Conservation (phyloP, 1,140 invertebrate species). For the Pogonomyrmex californicus region DNA sequence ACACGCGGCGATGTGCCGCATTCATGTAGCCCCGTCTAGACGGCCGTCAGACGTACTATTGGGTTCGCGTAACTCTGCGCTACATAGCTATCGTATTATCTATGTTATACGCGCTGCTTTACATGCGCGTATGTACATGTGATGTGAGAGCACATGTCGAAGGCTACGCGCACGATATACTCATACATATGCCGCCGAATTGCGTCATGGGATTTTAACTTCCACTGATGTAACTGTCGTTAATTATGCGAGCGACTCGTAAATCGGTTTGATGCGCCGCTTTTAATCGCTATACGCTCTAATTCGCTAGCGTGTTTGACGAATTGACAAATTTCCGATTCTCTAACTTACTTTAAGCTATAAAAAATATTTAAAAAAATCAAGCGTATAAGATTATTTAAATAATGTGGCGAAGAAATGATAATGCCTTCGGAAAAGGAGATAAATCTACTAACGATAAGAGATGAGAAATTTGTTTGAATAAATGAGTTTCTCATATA, state of each 20-base stretch:
- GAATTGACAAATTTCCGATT: neutral
- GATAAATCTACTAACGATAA: neutral
- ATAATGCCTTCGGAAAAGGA: neutral
- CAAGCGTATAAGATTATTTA: neutral
- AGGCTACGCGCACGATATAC: neutral
- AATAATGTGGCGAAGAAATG: neutral
- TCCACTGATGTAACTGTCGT: constrained; percentile 80
- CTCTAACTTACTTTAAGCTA: neutral
- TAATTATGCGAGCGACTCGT: constrained; percentile 79
- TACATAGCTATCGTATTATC: constrained; percentile 79
- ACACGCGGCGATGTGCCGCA: constrained; percentile 62
- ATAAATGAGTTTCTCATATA: neutral
- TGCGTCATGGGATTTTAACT: constrained; percentile 71
- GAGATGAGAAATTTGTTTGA: neutral
- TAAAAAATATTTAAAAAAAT: neutral
- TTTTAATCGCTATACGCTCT: constrained; percentile 61
- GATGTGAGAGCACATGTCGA: neutral
- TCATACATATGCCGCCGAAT: constrained; percentile 4
- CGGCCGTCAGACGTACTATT: constrained; percentile 85
- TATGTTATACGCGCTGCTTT: constrained; percentile 47
- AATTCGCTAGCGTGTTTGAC: constrained; percentile 22
- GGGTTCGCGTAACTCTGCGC: constrained; percentile 82
- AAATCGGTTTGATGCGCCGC: constrained; percentile 76
- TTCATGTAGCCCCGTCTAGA: constrained; percentile 83
- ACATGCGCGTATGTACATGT: constrained; percentile 17